Conservation (phyloP, 2,888 invertebrate genomes). For the Perizoma flavofasciatum region DNA sequence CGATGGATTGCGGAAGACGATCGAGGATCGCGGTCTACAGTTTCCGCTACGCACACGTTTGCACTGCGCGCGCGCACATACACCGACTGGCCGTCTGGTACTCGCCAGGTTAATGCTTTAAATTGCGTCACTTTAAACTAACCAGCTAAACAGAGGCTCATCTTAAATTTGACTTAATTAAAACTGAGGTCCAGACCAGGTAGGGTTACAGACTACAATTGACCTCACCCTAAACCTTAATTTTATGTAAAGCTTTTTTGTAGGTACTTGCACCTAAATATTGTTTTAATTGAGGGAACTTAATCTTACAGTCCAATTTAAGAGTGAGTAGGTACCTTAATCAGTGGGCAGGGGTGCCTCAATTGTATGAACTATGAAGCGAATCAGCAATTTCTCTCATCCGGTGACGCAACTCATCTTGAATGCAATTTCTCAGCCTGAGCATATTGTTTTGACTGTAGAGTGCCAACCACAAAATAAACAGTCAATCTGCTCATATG, state of each 20-base stretch:
- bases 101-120: slow-evolving; percentile 29
- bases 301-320: slow-evolving; percentile 16
- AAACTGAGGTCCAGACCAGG: slow-evolving; percentile 11
- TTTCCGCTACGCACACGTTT: slow-evolving; percentile 55
- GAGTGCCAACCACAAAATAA: slow-evolving; percentile 24
- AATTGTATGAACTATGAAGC: slow-evolving; percentile 35
- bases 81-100: slow-evolving; percentile 41
- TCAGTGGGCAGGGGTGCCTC: slow-evolving; percentile 16
- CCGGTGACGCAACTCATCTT: slow-evolving; percentile 50
- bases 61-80: slow-evolving; percentile 54
- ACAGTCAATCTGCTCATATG: slow-evolving; percentile 22
- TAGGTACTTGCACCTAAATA: not conserved
- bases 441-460: slow-evolving; percentile 33
- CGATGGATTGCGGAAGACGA: slow-evolving; percentile 31
- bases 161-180: slow-evolving; percentile 42
- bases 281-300: not conserved
- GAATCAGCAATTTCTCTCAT: slow-evolving; percentile 40
- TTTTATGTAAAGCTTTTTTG: not conserved
- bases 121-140: slow-evolving; percentile 51
- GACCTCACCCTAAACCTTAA: slow-evolving; percentile 19
- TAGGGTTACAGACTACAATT: slow-evolving; percentile 12
- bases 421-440: slow-evolving; percentile 29
- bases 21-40: slow-evolving; percentile 32
- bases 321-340: not conserved
- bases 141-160: slow-evolving; percentile 27